Evolutionary conservation across 2,888 invertebrate genomes (phyloP).

Genomic region (Apomyelois bistriatella): DNA sequence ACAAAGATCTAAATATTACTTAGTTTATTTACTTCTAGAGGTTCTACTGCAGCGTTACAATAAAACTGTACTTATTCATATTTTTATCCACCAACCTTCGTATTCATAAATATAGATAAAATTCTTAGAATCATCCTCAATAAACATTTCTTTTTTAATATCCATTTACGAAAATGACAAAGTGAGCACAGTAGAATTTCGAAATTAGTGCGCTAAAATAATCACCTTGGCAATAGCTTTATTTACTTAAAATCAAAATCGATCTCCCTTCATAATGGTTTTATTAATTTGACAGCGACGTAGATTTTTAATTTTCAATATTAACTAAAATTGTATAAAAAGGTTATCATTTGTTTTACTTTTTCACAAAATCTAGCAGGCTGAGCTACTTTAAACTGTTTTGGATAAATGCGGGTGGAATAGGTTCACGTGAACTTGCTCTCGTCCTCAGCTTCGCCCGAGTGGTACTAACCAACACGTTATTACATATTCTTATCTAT

Average conservation of each 20-base stretch:
- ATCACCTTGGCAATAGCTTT: slow-evolving; percentile 46
- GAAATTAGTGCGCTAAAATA: slow-evolving; percentile 14
- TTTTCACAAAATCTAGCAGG: no score
- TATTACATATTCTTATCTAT: no score
- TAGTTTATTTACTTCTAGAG: no score
- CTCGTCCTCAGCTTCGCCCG: no score
- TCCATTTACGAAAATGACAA: slow-evolving; percentile 18
- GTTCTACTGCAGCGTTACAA: neutral
- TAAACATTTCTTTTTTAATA: slow-evolving; percentile 26
- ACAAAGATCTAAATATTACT: no score
- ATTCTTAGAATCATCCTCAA: slow-evolving; percentile 30
- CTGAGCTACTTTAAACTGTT: no score
- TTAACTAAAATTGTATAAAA: neutral
- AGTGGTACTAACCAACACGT: no score
- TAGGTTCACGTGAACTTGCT: no score
- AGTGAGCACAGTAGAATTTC: slow-evolving; percentile 20
- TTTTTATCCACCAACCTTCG: slow-evolving; percentile 28
- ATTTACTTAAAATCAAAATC: slow-evolving; percentile 6
- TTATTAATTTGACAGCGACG: neutral
- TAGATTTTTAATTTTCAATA: neutral
- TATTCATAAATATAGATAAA: slow-evolving; percentile 41
- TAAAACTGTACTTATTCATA: neutral
- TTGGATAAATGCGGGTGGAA: no score
- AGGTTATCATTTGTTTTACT: no score
- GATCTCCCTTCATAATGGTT: neutral